Base-by-base conservation (phyloP, 2,888 invertebrate genomes). In the Trissoscelio sp. region DNA sequence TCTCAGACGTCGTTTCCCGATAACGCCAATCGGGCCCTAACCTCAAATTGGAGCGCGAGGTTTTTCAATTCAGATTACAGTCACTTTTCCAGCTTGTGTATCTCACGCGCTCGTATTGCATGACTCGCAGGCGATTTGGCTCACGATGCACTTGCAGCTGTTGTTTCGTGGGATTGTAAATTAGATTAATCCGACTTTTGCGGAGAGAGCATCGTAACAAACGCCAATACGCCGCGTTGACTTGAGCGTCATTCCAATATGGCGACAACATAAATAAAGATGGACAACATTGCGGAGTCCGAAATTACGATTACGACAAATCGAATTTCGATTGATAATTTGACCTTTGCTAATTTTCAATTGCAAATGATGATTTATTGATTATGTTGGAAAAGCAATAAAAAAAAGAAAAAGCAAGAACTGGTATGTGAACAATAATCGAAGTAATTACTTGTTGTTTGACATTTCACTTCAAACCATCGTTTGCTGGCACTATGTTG, bases 161-260 rank as follows among this genome's bases (percentile, higher is more conserved):
- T 83, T 46, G 78, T n/a, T 11, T 9, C 34, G 53, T 16, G 39
- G 79, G 81, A 84, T 87, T 9, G 9, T 84, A 81, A 85, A 85
- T 85, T 84, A 84, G 75, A 86, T 82, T 74, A 79, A 79, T 83
- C 55, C 44, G 53, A 72, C 58, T 79, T 57, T 46, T 72, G 80
- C 73, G 53, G 28, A 70, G 72, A n/a, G n/a, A n/a, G n/a, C 82
- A 82, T 85, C 79, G 55, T 73, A 86, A 86, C 83, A 82, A 83
- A 87, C 86, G 84, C 86, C 81, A 83, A 77, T 82, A 86, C 86
- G 84, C 85, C 84, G 87, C 85, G 84, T 85, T 86, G 77, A 72
- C 64, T 46, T 37, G 69, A 81, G 82, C 84, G 82, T 84, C 83
- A 46, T 67, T 84, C 73, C 85, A 86, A 87, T 81, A 87, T 87